phyloP scores from a whole-genome alignment of 1,140 invertebrate species.

The Acromyrmex echinatior region DNA sequence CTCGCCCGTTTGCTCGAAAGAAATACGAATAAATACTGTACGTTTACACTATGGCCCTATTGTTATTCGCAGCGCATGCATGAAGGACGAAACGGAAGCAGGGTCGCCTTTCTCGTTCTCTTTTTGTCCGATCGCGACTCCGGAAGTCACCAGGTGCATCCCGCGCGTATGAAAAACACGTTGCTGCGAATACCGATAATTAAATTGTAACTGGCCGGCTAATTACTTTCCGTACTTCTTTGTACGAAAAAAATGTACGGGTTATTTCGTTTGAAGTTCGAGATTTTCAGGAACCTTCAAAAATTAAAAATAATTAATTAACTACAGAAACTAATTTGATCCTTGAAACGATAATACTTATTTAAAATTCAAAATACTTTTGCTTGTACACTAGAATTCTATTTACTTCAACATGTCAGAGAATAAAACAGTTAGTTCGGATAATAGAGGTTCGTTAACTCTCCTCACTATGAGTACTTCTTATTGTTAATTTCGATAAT shows the following conservation, averaged over 20 bases:
- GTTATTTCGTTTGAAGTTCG: background rate
- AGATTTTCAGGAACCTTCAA: background rate
- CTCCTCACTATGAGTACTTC: too few relatives aligned
- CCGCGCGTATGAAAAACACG: slow-evolving; percentile 9
- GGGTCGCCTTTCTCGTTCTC: slow-evolving; percentile 28
- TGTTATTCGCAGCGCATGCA: slow-evolving; percentile 31
- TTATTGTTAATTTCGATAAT: too few relatives aligned
- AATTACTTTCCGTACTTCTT: slow-evolving; percentile 25
- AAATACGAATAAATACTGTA: slow-evolving; percentile 36
- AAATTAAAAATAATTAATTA: background rate
- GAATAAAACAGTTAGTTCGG: too few relatives aligned
- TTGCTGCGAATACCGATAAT: slow-evolving; percentile 30
- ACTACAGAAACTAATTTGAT: background rate
- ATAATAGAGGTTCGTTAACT: too few relatives aligned
- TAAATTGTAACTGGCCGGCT: background rate
- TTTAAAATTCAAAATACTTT: background rate
- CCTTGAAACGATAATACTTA: background rate
- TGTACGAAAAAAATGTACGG: background rate
- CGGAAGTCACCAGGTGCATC: slow-evolving; percentile 32
- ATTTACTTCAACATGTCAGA: too few relatives aligned
- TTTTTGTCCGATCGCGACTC: slow-evolving; percentile 34
- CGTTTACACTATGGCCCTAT: slow-evolving; percentile 8
- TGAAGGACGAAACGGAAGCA: slow-evolving; percentile 50
- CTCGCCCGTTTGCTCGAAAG: slow-evolving; percentile 29
- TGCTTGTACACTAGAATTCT: too few relatives aligned